Percentiles rank a stretch among this genome's conserved stretches.
phyloP scores from a whole-genome alignment of 1,140 invertebrate genomes.

The Lordiphosa mommai region DNA sequence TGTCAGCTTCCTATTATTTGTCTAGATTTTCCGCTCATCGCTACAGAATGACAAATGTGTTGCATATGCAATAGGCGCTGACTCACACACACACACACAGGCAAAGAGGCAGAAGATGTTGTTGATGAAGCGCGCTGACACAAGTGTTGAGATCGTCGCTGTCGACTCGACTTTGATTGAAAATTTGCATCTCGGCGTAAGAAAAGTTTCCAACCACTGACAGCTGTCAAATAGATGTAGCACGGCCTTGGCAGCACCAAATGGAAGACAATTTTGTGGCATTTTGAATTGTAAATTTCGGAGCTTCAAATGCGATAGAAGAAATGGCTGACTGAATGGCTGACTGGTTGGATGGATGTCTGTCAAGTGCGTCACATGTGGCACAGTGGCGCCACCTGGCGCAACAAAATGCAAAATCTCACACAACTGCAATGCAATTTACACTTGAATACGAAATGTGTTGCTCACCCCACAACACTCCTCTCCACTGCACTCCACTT shows the following conservation, averaged over 20 bases:
- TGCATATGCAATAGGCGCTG: constrained; percentile 47
- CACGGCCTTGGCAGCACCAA: constrained; percentile 17
- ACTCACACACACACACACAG: constrained; percentile 9
- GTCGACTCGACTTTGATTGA: constrained; percentile 48
- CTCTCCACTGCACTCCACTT: no score
- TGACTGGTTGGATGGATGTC: constrained; percentile 29
- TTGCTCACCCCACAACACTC: no score
- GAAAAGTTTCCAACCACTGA: constrained; percentile 40
- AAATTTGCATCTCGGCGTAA: constrained; percentile 44
- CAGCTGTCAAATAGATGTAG: constrained; percentile 58
- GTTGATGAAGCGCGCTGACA: constrained; percentile 41
- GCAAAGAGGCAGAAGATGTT: constrained; percentile 29
- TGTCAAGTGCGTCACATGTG: constrained; percentile 47
- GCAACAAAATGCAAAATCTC: constrained; percentile 63
- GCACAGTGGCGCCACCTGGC: constrained; percentile 43
- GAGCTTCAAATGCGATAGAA: constrained; percentile 31
- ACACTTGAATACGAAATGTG: constrained; percentile 66
- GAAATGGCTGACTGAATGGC: constrained; percentile 12
- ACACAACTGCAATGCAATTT: constrained; percentile 64
- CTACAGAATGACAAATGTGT: constrained; percentile 24
- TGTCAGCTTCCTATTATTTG: not conserved
- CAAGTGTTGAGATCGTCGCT: constrained; percentile 40
- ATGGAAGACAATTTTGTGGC: constrained; percentile 52
- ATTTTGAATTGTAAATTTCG: constrained; percentile 71
- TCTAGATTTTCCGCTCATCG: not conserved